Base-by-base conservation (phyloP, 2,113 vertebrate genomes). In the Vulpes vulpes region DNA sequence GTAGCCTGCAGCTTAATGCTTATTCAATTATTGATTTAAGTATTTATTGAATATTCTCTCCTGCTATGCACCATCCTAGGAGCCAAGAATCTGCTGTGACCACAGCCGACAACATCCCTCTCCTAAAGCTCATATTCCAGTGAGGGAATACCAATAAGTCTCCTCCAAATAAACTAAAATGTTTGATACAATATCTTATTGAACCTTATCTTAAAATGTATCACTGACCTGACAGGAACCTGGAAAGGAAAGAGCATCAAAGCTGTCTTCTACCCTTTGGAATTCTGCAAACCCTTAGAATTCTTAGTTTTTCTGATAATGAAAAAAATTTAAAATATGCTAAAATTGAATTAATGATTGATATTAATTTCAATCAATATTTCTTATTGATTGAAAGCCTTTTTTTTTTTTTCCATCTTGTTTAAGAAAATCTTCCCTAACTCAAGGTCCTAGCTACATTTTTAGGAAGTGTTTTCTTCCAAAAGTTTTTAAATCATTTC, bases 401-500 rank as follows among this genome's bases (percentile, higher is more conserved):
- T 85, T 78, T 43, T 57, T 10, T 74, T 85, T 78, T 43, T 57
- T 10, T 35, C 43, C 30, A 82, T 57, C n/a, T 91, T 51, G 86
- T 71, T 60, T 94, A 78, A 92, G 85, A 87, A 96, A 96, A 53
- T 2, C 49, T 89, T 96, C 11, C 19, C 23, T 64, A 91, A 27
- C 14, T 4, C 22, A 92, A 93, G 32, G 76, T 19, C 38, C 69
- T 19, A 64, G 14, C 35, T 0, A 2, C 38, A 38, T 78, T 89
- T 84, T 73, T 62, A 69, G 51, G 96, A 90, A n/a, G 55, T 8
- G 78, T 55, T 92, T 94, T 85, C 65, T 94, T 79, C 15, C 19
- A 90, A 32, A 83, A 64, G 51, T 74, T 94, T 86, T 65, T 7
- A 62, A 43, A 92, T 12, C 49, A 91, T 94, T 97, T 94, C 32